Evolutionary conservation across 2,113 vertebrate species (phyloP).

Genomic region (Erpornis zantholeuca): DNA sequence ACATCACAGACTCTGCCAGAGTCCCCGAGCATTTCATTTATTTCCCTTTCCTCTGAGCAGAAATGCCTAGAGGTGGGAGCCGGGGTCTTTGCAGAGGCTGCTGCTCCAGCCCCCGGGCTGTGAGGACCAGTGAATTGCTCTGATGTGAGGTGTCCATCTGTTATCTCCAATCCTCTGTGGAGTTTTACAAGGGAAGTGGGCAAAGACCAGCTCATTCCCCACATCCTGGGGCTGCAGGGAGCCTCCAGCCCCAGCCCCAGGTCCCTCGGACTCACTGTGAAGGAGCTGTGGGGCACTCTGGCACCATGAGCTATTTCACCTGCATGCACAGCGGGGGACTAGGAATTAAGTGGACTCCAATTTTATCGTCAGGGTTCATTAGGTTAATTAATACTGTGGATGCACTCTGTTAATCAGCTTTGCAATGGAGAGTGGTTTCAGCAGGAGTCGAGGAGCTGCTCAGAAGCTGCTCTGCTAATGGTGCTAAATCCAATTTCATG

Average conservation of each 20-base stretch:
- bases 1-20: not conserved
- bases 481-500: conserved; percentile 22
- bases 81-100: not conserved
- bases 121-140: not conserved
- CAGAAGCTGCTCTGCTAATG: not conserved
- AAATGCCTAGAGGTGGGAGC: not conserved
- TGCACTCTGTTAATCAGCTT: conserved; percentile 7
- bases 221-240: not conserved
- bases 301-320: not conserved
- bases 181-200: not conserved
- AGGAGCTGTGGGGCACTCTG: fast-evolving
- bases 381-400: conserved; percentile 51
- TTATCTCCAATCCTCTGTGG: not conserved
- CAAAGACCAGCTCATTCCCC: fast-evolving
- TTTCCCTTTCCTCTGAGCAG: not conserved
- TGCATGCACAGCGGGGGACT: fast-evolving
- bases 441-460: not conserved
- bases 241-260: fast-evolving
- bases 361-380: conserved; percentile 34
- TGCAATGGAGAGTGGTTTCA: not conserved
- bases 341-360: conserved; percentile 18
- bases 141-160: fast-evolving
- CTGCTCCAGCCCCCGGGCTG: fast-evolving
- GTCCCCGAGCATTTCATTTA: fast-evolving
- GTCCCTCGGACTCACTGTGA: fast-evolving